phyloP scores from a whole-genome alignment of 2,888 invertebrate species.

The Euphydryas editha region DNA sequence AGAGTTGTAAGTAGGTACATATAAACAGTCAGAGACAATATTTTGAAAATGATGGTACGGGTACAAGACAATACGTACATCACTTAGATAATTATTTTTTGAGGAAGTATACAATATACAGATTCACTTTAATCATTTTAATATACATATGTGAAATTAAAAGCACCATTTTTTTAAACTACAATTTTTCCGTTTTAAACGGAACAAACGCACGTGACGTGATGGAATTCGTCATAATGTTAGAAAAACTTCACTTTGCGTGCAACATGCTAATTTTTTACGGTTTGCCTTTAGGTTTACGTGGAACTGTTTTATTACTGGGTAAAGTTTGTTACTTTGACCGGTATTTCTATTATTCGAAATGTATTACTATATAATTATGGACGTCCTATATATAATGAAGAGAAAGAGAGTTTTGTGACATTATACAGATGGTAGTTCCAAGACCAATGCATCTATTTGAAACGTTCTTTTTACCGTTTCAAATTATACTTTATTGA shows the following conservation, averaged over 20 bases:
- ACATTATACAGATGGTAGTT: too few relatives aligned
- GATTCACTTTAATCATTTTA: too few relatives aligned
- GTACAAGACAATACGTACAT: too few relatives aligned
- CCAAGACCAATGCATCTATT: too few relatives aligned
- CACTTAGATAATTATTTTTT: too few relatives aligned
- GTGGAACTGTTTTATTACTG: constrained; percentile 11
- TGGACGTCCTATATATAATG: neutral
- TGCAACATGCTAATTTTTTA: constrained; percentile 19
- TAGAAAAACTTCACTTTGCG: constrained; percentile 15
- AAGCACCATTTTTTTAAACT: neutral
- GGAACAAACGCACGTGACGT: constrained; percentile 8
- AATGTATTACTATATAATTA: neutral
- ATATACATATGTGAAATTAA: neutral
- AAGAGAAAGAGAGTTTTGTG: neutral
- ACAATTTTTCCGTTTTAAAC: neutral
- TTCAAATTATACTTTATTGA: too few relatives aligned
- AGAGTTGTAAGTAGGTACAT: too few relatives aligned
- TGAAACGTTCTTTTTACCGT: too few relatives aligned
- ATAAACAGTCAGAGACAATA: too few relatives aligned
- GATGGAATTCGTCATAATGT: neutral
- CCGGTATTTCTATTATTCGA: neutral
- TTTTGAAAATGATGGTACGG: too few relatives aligned
- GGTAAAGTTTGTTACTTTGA: neutral
- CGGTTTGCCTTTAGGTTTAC: constrained; percentile 11
- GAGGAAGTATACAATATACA: too few relatives aligned